A percentile compares a stretch with the other conserved stretches of the same genome.
phyloP scores from a whole-genome alignment of 2,113 vertebrate species.

The Muscicapa adusta region DNA sequence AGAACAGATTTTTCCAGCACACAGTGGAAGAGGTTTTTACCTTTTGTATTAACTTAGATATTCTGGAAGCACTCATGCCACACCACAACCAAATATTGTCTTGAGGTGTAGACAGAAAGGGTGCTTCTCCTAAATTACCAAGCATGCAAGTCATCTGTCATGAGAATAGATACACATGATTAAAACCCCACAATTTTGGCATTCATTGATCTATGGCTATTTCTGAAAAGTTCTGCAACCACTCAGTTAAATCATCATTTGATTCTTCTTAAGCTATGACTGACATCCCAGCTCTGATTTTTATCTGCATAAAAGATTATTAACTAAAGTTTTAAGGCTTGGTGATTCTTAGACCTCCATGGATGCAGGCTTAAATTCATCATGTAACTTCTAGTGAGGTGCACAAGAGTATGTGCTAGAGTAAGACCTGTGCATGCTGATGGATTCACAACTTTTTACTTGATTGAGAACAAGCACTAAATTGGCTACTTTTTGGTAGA shows the following conservation, averaged over 20 bases:
- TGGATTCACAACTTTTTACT: neutral
- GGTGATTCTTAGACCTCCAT: neutral
- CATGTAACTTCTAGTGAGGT: neutral
- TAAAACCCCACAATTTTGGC: neutral
- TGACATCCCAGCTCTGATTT: neutral
- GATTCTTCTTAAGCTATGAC: neutral
- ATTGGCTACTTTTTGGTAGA: neutral
- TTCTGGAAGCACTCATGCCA: neutral
- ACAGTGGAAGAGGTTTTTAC: neutral
- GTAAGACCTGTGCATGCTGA: neutral
- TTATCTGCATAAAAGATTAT: neutral
- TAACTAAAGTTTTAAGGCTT: neutral
- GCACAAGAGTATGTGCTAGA: neutral
- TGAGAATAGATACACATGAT: neutral
- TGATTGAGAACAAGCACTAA: neutral
- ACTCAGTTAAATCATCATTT: neutral
- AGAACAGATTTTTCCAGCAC: neutral
- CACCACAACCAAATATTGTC: neutral
- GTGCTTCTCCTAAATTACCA: neutral
- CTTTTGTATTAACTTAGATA: neutral
- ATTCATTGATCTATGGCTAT: neutral
- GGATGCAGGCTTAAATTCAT: neutral
- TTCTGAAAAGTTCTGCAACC: neutral
- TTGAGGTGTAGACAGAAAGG: neutral
- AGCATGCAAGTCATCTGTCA: neutral